Base-by-base conservation (phyloP, 2,797 vertebrate species). In the Heliangelus exortis region DNA sequence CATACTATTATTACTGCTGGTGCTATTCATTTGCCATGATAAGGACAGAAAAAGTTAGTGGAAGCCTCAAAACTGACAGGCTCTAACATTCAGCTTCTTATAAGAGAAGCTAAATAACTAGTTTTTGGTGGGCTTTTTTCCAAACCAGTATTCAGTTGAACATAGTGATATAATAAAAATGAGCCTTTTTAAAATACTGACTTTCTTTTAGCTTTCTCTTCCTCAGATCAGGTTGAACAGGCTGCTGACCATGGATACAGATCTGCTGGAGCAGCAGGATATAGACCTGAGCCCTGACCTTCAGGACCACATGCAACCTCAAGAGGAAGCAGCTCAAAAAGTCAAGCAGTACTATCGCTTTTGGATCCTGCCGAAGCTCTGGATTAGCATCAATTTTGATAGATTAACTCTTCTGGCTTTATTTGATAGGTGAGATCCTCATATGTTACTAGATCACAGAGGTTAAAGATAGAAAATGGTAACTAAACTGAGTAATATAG, bases 321-420 rank as follows among this genome's bases (percentile, higher is more conserved):
- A 97, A 58, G 98, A 99, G 89, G 98, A 98, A 97, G 98, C 98
- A 39, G 97, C 98, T 39, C 98, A 98, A 92, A 99, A 99, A 96
- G 98, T 98, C 88, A 98, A 98, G 96, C 99, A 99, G 97, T 99
- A 99, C 97, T 99, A 99, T 88, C 99, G 99, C 81, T 98, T 99
- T 96, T 99, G 99, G 99, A 98, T 99, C 71, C 97, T 99, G 65
- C 99, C 99, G 19, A 99, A 99, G 94, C 96, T 99, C 58, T 99
- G 99, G 99, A 98, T 99, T 58, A 98, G 99, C 82, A 98, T 99
- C 96, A 98, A 99, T 98, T 99, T 99, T 95, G 99, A 99, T 98
- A 98, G 99, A 96, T 99, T 99, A 95, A 99, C 99, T 26, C 98
- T 99, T 95, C 97, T 99, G 97, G 99, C 99, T 6, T 97, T 99